Evolutionary conservation across 2,113 vertebrate genomes (phyloP), one percentile per base, ranked within the genome.

Genomic region (Centrocercus urophasianus): DNA sequence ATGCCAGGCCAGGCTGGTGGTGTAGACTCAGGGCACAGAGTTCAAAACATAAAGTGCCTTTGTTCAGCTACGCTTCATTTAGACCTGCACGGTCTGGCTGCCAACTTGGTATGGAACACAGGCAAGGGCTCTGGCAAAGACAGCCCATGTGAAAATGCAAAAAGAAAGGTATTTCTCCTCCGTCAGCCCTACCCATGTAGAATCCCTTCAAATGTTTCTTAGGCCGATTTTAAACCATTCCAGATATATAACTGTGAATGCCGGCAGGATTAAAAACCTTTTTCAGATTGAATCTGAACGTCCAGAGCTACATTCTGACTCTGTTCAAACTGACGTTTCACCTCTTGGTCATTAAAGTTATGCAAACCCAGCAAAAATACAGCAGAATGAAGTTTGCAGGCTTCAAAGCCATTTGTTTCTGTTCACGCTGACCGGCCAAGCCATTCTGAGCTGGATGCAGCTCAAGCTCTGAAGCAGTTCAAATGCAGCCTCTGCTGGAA

Each of bases 31-130:
- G 87, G 86, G 86, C 83, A 94, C 65, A 43, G 86, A 83, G 92
- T 94, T 96, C 91, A 96, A 92, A 88, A 93, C 59, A 96, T 32
- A 91, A 93, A 94, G 88, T 95, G 93, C 59, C 69, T 95, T 95
- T 95, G 86, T 93, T 94, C 57, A 81, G 93, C 28, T 88, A 77
- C 2, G 56, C 89, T 93, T 64, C 85, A 57, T 25, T 86, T 54
- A 38, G 81, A 93, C 84, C 91, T 80, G 54, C 4, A 3, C 71
- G 65, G 18, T 60, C 85, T 81, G 83, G 65, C 93, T 94, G 90
- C 94, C 88, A 90, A 0, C 72, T 30, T 32, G 89, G 75, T 82
- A 5, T 84, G 93, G 90, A 89, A 43, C 74, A 8, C 85, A 81
- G 89, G 78, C 83, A 79, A 56, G 61, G 72, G 76, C 86, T 75